Percentiles rank a stretch among this genome's conserved stretches.
Conservation (phyloP, 2,797 vertebrate species). For the Delichon dasypus region DNA sequence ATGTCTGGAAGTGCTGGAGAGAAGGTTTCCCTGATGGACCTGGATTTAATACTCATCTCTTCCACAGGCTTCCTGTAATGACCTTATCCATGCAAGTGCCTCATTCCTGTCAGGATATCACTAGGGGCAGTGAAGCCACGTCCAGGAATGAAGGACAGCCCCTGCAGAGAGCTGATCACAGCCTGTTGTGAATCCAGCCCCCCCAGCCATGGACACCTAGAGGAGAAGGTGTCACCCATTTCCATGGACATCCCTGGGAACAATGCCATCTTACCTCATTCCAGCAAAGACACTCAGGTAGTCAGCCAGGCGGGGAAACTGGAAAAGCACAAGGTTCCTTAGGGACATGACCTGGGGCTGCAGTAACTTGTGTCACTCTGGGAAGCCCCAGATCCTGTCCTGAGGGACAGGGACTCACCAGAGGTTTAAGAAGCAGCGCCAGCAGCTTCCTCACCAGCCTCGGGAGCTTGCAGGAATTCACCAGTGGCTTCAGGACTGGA, state of each 20-base stretch:
- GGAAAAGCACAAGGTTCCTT: not conserved
- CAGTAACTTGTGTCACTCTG: not conserved
- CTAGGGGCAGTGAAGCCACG: not conserved
- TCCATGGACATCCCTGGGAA: not conserved
- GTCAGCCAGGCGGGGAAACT: constrained; percentile 60
- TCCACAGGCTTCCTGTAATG: not conserved
- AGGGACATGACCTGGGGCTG: not conserved
- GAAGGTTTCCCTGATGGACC: not conserved
- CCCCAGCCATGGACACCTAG: no score
- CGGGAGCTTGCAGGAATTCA: constrained; percentile 8
- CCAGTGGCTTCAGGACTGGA: constrained; percentile 24
- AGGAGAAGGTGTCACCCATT: not conserved
- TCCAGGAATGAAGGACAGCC: not conserved
- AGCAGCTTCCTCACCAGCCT: constrained; percentile 45
- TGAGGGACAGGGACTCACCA: constrained; percentile 38
- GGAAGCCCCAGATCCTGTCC: not conserved
- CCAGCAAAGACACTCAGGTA: not conserved
- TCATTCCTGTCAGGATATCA: not conserved
- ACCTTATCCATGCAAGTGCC: not conserved
- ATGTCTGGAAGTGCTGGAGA: not conserved
- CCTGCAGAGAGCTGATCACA: not conserved
- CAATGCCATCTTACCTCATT: not conserved
- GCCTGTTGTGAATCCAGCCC: not conserved
- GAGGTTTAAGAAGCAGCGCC: constrained; percentile 51
- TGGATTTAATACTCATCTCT: not conserved